Base-by-base conservation (phyloP, 2,113 vertebrate genomes). In the Stomatorhinus ivindoensis region DNA sequence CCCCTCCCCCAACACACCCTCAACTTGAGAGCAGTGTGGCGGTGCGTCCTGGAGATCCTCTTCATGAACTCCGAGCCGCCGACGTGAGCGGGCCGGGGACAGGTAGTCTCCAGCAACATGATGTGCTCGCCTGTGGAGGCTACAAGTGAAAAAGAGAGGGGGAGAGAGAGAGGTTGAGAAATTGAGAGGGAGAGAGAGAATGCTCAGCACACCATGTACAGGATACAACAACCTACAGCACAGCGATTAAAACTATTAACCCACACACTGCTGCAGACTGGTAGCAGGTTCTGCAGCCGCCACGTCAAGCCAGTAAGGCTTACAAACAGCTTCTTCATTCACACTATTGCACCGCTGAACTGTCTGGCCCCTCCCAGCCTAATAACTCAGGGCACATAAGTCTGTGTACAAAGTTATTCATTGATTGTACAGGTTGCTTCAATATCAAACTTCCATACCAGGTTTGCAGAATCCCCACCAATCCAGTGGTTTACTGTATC, bases 11-110 rank as follows among this genome's bases (percentile, higher is more conserved):
- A 8, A 53, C 73, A 89, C 94, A 99, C 98, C 97, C 99, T 99
- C 92, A 99, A 99, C 92, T 97, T 98, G 90, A 98, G 94, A 51
- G 96, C 98, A 89, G 98, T 76, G 98, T 92, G 97, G 0, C 97
- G 95, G 89, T 99, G 98, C 76, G 98, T 97, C 94, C 99, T 99
- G 73, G 98, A 99, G 48, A 99, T 94, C 24, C 99, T 99, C 93
- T 98, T 97, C 97, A 99, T 99, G 93, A 99, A 98, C 93, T 99
- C 98, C 84, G 97, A 97, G 7, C 98, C 98, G 39, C 96, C 98
- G 39, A 99, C 98, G 27, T 98, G 97, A 17, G 97, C 98, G 0
- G 97, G 98, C 0, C 97, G 97, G 85, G 94, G 96, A 91, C 96
- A 96, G 13, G 95, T 96, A 91, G 97, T 97, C 92, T 99, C 98